Evolutionary conservation across 1,140 invertebrate genomes (phyloP), one percentile per base, ranked within the genome.

Genomic region (Gerris buenoi): DNA sequence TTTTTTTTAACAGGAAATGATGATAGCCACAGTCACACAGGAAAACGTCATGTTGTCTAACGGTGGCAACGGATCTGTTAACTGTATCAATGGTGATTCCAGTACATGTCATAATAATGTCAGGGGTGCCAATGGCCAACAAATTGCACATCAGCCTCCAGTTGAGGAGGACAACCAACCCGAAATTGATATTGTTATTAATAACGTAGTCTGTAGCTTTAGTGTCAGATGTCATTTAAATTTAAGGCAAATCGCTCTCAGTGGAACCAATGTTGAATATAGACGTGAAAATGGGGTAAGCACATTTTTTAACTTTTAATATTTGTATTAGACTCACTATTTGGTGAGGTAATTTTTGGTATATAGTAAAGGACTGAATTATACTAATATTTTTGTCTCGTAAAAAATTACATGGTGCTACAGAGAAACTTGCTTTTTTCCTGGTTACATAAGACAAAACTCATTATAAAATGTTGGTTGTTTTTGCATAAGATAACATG

Each of bases 151-250:
- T n/a, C n/a, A n/a, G n/a, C n/a, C n/a, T n/a, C 5, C 5, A 46
- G 33, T 46, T 46, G 33, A 46, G 33, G 33, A 46, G 18, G 15
- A 18, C 22, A 68, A 69, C 57, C 68, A 72, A 70, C 72, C 72
- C n/a, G 72, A 72, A 78, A 85, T 95, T 75, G 92, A 95, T 77
- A 96, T 98, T 75, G 87, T 91, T 74, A 96, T 99, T 77, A 97
- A 93, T 80, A 99, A 99, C 85, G 95, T 99, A 72, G 95, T 99
- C 69, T 97, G 94, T 79, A 96, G 90, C 79, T 99, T 98, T 81
- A 95, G 88, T 82, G 91, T 98, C 65, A 85, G 93, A 74, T 98
- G 96, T 79, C 95, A 99, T 81, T 82, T 99, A 70, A 97, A 99
- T 83, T 82, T 99, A 71, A 86, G 92, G 75, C 87, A 92, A 76